A percentile compares a stretch with the other conserved stretches of the same genome.
Conservation (phyloP, 1,140 invertebrate species). For the Amyelois transitella region DNA sequence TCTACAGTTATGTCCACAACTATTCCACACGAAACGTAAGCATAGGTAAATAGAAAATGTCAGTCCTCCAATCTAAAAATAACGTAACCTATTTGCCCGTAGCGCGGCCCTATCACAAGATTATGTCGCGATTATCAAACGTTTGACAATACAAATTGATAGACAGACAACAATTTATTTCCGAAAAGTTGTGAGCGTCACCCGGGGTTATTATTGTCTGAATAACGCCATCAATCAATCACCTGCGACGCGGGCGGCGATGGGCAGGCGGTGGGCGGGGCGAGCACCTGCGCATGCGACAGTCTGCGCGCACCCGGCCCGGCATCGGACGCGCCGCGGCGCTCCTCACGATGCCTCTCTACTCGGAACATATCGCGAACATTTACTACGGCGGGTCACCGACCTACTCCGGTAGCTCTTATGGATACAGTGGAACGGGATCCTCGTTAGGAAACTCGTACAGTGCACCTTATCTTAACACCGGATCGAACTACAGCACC, state of each 20-base stretch:
- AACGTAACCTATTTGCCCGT: background rate
- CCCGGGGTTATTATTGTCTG: slow-evolving; percentile 45
- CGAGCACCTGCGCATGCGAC: slow-evolving; percentile 32
- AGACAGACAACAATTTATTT: slow-evolving; percentile 21
- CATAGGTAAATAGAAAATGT: background rate
- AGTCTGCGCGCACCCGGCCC: slow-evolving; percentile 43
- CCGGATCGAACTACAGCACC: slow-evolving; percentile 74
- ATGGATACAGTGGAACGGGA: slow-evolving; percentile 48
- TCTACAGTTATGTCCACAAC: slow-evolving; percentile 42
- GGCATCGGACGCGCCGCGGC: slow-evolving; percentile 27
- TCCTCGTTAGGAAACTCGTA: slow-evolving; percentile 55
- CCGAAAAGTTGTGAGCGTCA: slow-evolving; percentile 29
- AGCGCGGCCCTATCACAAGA: background rate
- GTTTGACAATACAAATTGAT: slow-evolving; percentile 1
- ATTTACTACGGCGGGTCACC: slow-evolving; percentile 73
- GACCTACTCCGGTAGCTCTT: slow-evolving; percentile 46
- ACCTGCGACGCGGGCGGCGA: slow-evolving; percentile 35
- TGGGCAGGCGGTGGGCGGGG: slow-evolving; percentile 43
- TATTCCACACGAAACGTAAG: background rate
- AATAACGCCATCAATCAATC: slow-evolving; percentile 62
- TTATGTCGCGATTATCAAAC: background rate
- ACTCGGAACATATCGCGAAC: slow-evolving; percentile 74
- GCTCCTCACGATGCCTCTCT: slow-evolving; percentile 73
- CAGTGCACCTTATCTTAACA: slow-evolving; percentile 67
- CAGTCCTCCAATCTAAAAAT: background rate